phyloP scores from a whole-genome alignment of 2,113 vertebrate genomes.

The Vidua chalybeata region DNA sequence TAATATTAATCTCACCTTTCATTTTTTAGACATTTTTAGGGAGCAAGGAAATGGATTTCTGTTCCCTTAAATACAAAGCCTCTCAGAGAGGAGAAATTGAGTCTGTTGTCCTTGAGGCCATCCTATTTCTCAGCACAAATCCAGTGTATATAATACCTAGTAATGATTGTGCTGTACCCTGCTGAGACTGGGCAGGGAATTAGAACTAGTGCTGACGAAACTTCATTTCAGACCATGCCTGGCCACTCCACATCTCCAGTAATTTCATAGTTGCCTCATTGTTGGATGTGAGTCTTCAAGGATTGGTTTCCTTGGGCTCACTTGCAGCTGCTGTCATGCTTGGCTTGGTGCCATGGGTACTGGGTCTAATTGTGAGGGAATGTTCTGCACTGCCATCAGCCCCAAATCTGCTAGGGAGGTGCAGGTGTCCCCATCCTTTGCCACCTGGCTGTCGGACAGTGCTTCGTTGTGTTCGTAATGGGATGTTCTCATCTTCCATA shows the following conservation, averaged over 20 bases:
- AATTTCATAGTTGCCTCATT: background rate
- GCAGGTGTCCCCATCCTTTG: background rate
- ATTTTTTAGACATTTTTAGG: background rate
- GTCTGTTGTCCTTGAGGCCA: background rate
- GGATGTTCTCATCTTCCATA: conserved; percentile 36
- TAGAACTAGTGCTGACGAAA: background rate
- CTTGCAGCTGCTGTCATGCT: background rate
- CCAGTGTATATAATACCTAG: fast-evolving
- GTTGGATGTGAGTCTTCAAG: background rate
- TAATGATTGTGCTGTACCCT: background rate
- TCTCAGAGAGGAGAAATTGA: background rate
- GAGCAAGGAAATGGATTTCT: background rate
- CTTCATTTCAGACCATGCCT: background rate
- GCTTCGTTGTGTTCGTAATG: background rate
- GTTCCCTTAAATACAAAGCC: background rate
- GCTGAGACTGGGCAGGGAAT: background rate
- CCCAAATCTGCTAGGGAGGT: background rate
- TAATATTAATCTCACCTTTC: background rate
- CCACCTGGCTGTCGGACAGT: background rate
- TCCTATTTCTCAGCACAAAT: background rate
- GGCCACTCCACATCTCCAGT: background rate
- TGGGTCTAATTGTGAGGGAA: background rate
- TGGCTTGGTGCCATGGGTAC: background rate
- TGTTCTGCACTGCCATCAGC: background rate
- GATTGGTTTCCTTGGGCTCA: background rate